A percentile compares a stretch with the other conserved stretches of the same genome.
phyloP scores from a whole-genome alignment of 2,113 vertebrate species.

The Plotosus lineatus region DNA sequence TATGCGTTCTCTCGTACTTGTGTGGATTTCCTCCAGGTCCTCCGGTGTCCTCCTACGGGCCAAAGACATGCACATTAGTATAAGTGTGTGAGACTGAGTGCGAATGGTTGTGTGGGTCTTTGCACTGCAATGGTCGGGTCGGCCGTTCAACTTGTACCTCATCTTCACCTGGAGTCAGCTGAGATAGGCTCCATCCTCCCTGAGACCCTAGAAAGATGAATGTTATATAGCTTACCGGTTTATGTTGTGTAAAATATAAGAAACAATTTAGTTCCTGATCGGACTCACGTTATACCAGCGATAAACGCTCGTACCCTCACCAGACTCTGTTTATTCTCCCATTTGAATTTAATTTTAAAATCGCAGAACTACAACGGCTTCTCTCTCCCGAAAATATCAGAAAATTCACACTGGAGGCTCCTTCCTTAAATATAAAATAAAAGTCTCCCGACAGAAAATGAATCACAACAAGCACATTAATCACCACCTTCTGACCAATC shows the following conservation, averaged over 20 bases:
- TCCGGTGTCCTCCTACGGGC: no score
- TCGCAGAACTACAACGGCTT: not conserved
- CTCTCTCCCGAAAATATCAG: not conserved
- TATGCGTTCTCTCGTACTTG: no score
- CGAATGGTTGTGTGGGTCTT: no score
- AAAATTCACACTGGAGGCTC: not conserved
- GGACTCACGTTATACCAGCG: no score
- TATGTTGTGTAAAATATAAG: not conserved
- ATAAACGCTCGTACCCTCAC: not conserved
- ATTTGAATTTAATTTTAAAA: not conserved
- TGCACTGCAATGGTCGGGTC: no score
- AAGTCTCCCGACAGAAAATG: not conserved
- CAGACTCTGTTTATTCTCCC: not conserved
- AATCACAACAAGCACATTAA: not conserved
- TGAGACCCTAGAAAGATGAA: no score
- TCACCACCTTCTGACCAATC: not conserved
- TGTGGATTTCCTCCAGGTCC: no score
- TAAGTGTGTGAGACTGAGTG: no score
- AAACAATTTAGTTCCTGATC: not conserved
- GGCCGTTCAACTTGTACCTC: no score
- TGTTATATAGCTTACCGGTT: not conserved
- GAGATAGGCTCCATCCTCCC: no score
- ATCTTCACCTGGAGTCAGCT: no score
- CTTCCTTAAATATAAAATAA: not conserved
- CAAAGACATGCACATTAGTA: no score